These are phyloP conservation scores for Cryptophagus acutangulus DNA, from an alignment of 2,888 invertebrate genomes.

Conservation along the genomic window DNA sequence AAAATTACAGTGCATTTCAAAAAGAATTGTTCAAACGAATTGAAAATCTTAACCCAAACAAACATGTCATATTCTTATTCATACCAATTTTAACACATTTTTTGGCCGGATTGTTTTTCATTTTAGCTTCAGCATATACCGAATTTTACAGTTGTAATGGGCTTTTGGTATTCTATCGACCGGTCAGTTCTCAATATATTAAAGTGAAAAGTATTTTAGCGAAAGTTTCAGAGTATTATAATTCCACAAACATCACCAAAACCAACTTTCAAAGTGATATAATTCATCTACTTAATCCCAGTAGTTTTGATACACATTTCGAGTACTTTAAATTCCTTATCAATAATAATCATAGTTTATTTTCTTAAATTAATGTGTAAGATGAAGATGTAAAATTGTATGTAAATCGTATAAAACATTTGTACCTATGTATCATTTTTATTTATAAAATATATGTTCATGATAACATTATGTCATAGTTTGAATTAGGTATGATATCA, in stretches of 20 bases:
- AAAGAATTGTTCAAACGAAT: slow-evolving; percentile 25
- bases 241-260: no score
- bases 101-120: slow-evolving; percentile 38
- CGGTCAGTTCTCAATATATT: slow-evolving; percentile 23
- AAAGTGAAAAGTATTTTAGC: no score
- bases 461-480: no score
- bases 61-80: slow-evolving; percentile 33
- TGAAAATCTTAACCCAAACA: slow-evolving; percentile 21
- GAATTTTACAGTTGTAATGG: no score
- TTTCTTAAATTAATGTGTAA: slow-evolving; percentile 17
- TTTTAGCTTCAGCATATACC: no score
- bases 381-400: no score
- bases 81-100: slow-evolving; percentile 42
- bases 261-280: slow-evolving; percentile 30
- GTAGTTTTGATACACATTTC: slow-evolving; percentile 22
- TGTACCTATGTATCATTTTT: no score
- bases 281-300: slow-evolving; percentile 26
- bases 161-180: slow-evolving; percentile 27
- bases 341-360: slow-evolving; percentile 28
- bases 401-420: no score
- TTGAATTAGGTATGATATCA: no score
- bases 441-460: no score
- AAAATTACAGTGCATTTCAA: slow-evolving; percentile 32
- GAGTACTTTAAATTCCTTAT: slow-evolving; percentile 19
- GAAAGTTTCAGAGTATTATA: no score